These are phyloP conservation scores for Odontophorus gujanensis DNA, from an alignment of 2,113 vertebrate species.

Conservation along the genomic window DNA sequence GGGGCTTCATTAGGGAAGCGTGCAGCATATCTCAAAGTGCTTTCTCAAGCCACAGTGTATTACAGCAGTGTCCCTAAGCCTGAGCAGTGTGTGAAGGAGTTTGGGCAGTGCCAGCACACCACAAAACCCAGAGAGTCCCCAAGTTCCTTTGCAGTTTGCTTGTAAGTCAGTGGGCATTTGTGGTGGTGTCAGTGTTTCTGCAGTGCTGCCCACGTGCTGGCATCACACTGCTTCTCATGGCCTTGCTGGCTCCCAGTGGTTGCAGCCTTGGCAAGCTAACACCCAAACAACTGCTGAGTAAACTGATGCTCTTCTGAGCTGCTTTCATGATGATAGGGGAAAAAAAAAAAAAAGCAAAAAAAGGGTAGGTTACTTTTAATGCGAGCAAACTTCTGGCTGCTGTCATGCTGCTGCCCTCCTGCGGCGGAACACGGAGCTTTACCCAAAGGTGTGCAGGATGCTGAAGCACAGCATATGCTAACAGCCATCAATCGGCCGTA, in stretches of 20 bases:
- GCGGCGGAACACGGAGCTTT: background rate
- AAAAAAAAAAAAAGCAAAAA: background rate
- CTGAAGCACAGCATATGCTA: accelerated
- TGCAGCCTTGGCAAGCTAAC: background rate
- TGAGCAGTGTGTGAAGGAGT: accelerated
- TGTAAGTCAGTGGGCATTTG: accelerated
- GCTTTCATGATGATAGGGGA: accelerated
- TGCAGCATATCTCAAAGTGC: accelerated
- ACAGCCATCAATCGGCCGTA: no score
- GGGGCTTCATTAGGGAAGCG: accelerated
- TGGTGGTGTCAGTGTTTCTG: accelerated
- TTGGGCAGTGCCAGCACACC: background rate
- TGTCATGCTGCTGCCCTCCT: constrained; percentile 46
- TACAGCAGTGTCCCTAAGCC: background rate
- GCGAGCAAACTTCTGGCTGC: accelerated
- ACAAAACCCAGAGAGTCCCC: accelerated
- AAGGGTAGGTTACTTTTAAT: accelerated
- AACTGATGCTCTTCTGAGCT: background rate
- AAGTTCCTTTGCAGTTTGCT: background rate
- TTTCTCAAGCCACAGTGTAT: accelerated
- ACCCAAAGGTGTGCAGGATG: accelerated
- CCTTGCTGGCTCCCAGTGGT: background rate
- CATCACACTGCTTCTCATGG: background rate
- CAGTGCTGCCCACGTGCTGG: background rate
- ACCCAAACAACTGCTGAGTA: accelerated